phyloP scores from a whole-genome alignment of 2,888 invertebrate genomes.

The Acleris sparsana region DNA sequence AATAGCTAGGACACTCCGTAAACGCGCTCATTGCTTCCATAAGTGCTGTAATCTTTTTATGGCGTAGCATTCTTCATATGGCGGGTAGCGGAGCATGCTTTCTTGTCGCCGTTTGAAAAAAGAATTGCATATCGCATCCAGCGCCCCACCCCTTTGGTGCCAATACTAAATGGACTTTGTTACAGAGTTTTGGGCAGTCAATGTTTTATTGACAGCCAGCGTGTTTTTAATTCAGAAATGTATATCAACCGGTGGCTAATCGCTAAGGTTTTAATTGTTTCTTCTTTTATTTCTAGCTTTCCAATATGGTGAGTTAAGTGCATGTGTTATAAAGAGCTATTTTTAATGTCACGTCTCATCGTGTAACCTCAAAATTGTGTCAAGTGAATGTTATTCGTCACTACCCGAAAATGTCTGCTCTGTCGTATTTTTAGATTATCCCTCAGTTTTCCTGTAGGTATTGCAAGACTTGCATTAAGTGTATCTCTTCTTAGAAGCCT shows the following conservation, averaged over 20 bases:
- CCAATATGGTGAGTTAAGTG: slow-evolving; percentile 10
- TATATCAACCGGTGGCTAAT: background rate
- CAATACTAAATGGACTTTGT: too few species aligned
- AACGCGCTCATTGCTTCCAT: slow-evolving; percentile 45
- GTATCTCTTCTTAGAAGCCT: slow-evolving; percentile 35
- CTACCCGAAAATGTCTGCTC: slow-evolving; percentile 22
- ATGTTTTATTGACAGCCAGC: background rate
- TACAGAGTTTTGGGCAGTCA: too few species aligned
- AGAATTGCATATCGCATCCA: background rate
- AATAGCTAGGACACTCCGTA: slow-evolving; percentile 48
- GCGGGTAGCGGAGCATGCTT: slow-evolving; percentile 32
- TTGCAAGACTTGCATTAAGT: slow-evolving; percentile 24
- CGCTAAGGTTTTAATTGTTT: slow-evolving; percentile 13
- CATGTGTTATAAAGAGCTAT: slow-evolving; percentile 7
- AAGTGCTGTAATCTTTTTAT: slow-evolving; percentile 48
- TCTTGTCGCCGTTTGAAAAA: slow-evolving; percentile 24
- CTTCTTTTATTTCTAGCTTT: slow-evolving; percentile 15
- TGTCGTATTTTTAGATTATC: slow-evolving; percentile 23
- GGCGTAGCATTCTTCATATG: slow-evolving; percentile 45
- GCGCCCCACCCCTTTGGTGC: too few species aligned
- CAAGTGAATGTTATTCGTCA: slow-evolving; percentile 23
- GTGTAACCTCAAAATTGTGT: slow-evolving; percentile 22
- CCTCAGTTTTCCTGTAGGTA: slow-evolving; percentile 31
- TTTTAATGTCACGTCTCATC: slow-evolving; percentile 14
- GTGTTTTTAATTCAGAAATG: slow-evolving; percentile 3